A percentile compares a stretch with the other conserved stretches of the same genome.
These are phyloP conservation scores for Diadema setosum DNA, from an alignment of 35 echinoderm and acorn worm genomes.

Conservation along the genomic window DNA sequence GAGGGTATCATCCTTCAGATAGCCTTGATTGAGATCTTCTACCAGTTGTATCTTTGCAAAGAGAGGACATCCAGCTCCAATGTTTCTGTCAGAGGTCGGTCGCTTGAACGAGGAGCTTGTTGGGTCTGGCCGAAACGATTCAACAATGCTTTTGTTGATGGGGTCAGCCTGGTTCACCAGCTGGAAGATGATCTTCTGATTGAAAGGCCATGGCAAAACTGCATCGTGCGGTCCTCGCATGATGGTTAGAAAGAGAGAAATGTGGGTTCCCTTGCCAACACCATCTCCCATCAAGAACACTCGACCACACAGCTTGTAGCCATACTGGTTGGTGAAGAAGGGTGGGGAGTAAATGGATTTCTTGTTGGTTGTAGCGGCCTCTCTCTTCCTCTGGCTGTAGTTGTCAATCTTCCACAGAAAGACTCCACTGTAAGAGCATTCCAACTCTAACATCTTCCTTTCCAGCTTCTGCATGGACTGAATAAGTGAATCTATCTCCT, in stretches of 20 bases:
- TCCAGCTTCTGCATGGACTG: not conserved
- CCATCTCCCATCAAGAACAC: constrained; percentile 13
- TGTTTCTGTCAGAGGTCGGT: constrained; percentile 54
- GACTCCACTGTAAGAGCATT: not conserved
- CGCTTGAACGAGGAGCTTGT: constrained; percentile 70
- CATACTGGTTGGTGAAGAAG: not conserved
- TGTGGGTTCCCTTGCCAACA: not conserved
- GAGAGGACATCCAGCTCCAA: constrained; percentile 61
- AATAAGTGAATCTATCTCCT: too few species aligned
- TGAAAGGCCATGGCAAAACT: constrained; percentile 15
- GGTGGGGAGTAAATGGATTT: not conserved
- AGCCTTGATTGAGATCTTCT: constrained; percentile 21
- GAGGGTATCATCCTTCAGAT: constrained; percentile 48
- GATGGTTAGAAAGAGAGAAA: constrained; percentile 1
- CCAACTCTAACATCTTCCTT: not conserved
- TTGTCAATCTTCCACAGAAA: constrained; percentile 6
- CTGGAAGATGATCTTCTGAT: not conserved
- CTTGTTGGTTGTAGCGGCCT: not conserved
- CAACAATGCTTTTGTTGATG: constrained; percentile 18
- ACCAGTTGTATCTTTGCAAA: constrained; percentile 60
- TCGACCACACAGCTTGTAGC: constrained; percentile 7
- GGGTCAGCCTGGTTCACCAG: constrained; percentile 11
- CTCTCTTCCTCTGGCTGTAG: not conserved
- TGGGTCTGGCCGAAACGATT: constrained; percentile 73
- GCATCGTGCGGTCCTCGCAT: not conserved